Evolutionary conservation across 2,113 vertebrate species (phyloP), one percentile per base, ranked within the genome.

Genomic region (Cairina moschata): DNA sequence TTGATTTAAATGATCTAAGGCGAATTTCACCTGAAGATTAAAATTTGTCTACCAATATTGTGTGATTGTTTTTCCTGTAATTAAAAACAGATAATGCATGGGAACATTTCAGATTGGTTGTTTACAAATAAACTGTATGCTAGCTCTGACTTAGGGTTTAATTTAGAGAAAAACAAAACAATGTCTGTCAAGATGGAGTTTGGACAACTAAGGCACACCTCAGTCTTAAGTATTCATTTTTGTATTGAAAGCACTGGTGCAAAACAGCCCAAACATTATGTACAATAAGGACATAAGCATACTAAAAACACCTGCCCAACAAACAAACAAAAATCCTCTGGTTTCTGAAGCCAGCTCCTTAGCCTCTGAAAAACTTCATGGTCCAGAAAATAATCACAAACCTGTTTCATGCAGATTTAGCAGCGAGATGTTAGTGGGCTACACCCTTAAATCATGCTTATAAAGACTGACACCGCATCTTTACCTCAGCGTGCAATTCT

Each of bases 111-210:
- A 71, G 46, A 20, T n/a, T 68, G 10, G 50, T 55, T 48, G 9
- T 69, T 67, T n/a, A 85, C 32, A 67, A 52, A 48, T 32, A 60
- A 79, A 84, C 73, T 44, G 13, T 32, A 44, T 65, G 34, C 38
- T 83, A 56, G 15, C 42, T 95, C 34, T 31, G 34, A 89, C 31
- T 73, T 84, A 63, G 22, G 73, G 67, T 77, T 68, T 55, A 71
- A 74, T 28, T 20, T 58, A 68, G 74, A 89, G 96, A 89, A 93
- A 58, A 75, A 44, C 28, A 76, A 81, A 92, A 87, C 78, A 71
- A 81, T 81, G 96, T 88, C 67, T 90, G n/a, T 20, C 62, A 96
- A 88, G 73, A 90, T 86, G 42, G 79, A 91, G 75, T 93, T 86
- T 9, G 29, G n/a, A 67, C 62, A 71, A 86, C 48, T 50, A 71